These are phyloP conservation scores for Pentalonia nigronervosa DNA, from an alignment of 1,140 invertebrate genomes.

Conservation along the genomic window DNA sequence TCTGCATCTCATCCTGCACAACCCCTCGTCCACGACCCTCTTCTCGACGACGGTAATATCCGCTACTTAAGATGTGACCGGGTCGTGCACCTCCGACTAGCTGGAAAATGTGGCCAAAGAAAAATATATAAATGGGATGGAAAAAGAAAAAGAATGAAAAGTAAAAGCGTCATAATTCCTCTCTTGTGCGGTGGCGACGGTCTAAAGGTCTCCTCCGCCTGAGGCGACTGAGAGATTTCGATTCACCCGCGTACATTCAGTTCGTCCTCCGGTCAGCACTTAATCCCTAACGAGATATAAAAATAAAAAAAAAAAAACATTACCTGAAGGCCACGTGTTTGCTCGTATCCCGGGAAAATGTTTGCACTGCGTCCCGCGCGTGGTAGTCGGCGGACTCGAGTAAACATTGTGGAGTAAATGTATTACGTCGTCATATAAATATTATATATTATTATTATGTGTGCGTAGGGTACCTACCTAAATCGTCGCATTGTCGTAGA, in stretches of 20 bases:
- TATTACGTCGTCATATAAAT: background rate
- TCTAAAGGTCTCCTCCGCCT: background rate
- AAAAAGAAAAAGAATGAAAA: background rate
- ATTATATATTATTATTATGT: background rate
- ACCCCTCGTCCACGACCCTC: background rate
- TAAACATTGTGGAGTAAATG: background rate
- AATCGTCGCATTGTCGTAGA: background rate
- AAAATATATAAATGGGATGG: constrained; percentile 3
- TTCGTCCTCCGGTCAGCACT: constrained; percentile 30
- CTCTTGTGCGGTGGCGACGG: background rate
- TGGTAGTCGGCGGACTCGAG: too few relatives aligned
- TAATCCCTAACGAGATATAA: constrained; percentile 20
- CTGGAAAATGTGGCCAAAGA: too few relatives aligned
- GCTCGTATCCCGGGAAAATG: background rate
- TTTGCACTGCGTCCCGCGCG: background rate
- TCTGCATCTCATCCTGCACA: background rate
- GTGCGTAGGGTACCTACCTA: background rate
- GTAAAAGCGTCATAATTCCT: constrained; percentile 36
- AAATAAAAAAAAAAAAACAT: constrained; percentile 5
- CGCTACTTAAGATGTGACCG: constrained; percentile 30
- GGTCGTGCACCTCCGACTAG: background rate
- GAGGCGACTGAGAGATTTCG: constrained; percentile 14
- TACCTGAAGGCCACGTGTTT: constrained; percentile 8
- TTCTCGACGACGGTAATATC: background rate
- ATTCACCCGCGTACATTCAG: constrained; percentile 22